Percentiles rank a stretch among this genome's conserved stretches.
These are phyloP conservation scores for Falco columbarius DNA, from an alignment of 2,797 vertebrate species.

Conservation along the genomic window DNA sequence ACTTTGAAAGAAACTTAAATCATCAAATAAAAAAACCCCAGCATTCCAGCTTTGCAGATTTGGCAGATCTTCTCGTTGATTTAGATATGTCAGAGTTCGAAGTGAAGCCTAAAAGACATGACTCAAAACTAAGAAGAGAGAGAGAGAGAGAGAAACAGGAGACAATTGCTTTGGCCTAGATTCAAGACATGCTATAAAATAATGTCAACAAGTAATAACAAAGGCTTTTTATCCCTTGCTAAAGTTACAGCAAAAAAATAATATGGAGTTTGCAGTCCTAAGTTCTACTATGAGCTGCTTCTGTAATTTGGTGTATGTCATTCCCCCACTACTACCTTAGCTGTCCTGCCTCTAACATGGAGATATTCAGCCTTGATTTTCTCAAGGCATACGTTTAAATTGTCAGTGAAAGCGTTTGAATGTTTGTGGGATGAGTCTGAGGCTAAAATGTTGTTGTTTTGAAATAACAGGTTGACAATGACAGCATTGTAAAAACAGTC, in stretches of 20 bases:
- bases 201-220: not conserved
- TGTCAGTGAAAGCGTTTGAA: not conserved
- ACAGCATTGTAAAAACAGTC: not conserved
- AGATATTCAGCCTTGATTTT: not conserved
- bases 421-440: not conserved
- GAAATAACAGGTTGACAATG: not conserved
- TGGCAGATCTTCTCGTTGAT: not conserved
- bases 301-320: not conserved
- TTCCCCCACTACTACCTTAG: not conserved
- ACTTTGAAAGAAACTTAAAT: not conserved
- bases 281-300: not conserved
- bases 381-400: not conserved
- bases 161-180: not conserved
- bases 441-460: not conserved
- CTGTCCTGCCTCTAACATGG: not conserved
- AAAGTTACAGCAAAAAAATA: not conserved
- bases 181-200: not conserved
- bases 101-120: not conserved
- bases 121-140: not conserved
- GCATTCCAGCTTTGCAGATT: not conserved
- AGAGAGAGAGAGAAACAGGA: not conserved
- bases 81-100: not conserved
- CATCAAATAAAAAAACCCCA: not conserved
- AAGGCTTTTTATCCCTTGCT: not conserved
- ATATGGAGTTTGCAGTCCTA: not conserved